Base-by-base conservation (phyloP, 2,888 invertebrate genomes). In the Spilosoma lubricipeda region DNA sequence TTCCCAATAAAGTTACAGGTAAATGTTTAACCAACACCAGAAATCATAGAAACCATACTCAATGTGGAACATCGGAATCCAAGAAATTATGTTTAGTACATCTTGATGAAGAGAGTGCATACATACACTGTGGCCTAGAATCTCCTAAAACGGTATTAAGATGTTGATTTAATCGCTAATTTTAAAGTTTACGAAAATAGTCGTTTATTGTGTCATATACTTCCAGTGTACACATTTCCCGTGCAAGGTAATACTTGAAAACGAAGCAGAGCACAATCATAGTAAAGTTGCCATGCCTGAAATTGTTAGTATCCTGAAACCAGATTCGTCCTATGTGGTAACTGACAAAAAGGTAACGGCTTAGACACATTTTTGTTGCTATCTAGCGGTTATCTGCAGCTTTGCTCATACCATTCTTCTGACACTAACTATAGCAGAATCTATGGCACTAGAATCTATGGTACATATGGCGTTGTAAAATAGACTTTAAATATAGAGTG, bases 191-290 rank as follows among this genome's bases (percentile, higher is more conserved):
- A 33, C 33, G 33, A 33, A 33, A 33, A 56, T n/a, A 11, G 11
- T 56, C 3, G 11, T 8, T n/a, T n/a, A 56, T 52, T 52, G 23
- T 23, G 2, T 52, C 11, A n/a, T n/a, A n/a, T n/a, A 8, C n/a
- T 56, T 56, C n/a, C n/a, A 56, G 56, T n/a, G 8, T n/a, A 9
- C 1, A 56, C n/a, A 56, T 56, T n/a, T 7, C n/a, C 56, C n/a
- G 56, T 56, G 56, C n/a, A 56, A 56, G n/a, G n/a, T 56, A n/a
- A 56, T 56, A 56, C n/a, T 56, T 56, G 56, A 56, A 56, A 56
- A 56, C 56, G 8, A n/a, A 23, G n/a, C 56, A 11, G 1, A 11
- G 23, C 56, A 56, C n/a, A n/a, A 23, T n/a, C 9, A 9, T 56
- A 11, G n/a, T 56, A 56, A 56, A n/a, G 8, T 3, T n/a, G 8